phyloP scores from a whole-genome alignment of 2,888 invertebrate species.

The Melanophora roralis region DNA sequence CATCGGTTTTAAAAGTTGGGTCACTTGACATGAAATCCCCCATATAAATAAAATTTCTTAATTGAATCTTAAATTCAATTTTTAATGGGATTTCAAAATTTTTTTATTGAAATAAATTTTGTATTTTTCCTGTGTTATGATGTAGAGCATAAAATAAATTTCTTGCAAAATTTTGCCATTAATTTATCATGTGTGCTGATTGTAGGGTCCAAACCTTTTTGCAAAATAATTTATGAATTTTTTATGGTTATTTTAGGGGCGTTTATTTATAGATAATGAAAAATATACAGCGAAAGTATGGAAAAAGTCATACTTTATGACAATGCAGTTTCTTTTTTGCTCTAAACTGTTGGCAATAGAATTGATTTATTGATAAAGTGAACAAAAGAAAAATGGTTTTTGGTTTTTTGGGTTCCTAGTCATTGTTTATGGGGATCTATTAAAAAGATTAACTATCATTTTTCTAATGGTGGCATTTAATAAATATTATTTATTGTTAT shows the following conservation, averaged over 20 bases:
- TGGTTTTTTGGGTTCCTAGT: neutral
- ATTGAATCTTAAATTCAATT: too few relatives aligned
- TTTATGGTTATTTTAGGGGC: slow-evolving; percentile 39
- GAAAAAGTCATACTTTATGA: slow-evolving; percentile 22
- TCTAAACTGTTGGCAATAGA: slow-evolving; percentile 8
- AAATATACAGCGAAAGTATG: neutral
- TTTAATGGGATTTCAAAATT: too few relatives aligned
- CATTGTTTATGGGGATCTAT: neutral
- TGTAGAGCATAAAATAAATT: too few relatives aligned
- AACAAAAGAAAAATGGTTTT: neutral
- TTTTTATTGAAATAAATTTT: too few relatives aligned
- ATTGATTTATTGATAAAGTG: slow-evolving; percentile 27
- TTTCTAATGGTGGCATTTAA: neutral
- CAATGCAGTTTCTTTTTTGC: slow-evolving; percentile 7
- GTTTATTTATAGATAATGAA: slow-evolving; percentile 5
- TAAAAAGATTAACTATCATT: slow-evolving; percentile 13
- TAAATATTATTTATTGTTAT: slow-evolving; percentile 39
- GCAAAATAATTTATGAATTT: slow-evolving; percentile 35
- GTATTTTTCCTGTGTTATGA: too few relatives aligned
- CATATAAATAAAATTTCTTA: too few relatives aligned
- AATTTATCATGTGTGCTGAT: neutral
- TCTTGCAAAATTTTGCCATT: too few relatives aligned
- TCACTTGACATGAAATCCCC: too few relatives aligned
- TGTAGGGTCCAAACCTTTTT: neutral
- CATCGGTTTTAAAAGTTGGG: too few relatives aligned